Percentiles rank a stretch among this genome's conserved stretches.
These are phyloP conservation scores for Falco biarmicus DNA, from an alignment of 2,797 vertebrate species.

Conservation along the genomic window DNA sequence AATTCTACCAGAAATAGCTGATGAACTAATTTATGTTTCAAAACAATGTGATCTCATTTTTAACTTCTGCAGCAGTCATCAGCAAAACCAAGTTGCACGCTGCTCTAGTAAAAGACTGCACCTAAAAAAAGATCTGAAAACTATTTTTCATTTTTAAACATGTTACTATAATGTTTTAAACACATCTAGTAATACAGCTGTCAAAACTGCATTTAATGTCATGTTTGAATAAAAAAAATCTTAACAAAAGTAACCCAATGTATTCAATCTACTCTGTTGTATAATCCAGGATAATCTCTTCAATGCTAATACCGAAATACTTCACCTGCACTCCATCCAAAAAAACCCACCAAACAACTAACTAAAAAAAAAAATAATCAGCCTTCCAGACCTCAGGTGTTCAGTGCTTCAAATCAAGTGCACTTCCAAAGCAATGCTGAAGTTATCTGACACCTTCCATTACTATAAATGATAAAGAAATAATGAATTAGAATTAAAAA, in stretches of 20 bases:
- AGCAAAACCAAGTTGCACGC: constrained; percentile 23
- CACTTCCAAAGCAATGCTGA: constrained; percentile 37
- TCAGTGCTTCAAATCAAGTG: constrained; percentile 43
- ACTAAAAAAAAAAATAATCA: too few relatives aligned
- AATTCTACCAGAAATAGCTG: constrained; percentile 34
- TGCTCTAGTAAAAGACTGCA: constrained; percentile 57
- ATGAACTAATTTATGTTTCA: constrained; percentile 47
- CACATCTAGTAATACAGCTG: constrained; percentile 34
- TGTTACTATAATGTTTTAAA: constrained; percentile 60
- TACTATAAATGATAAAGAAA: constrained; percentile 31
- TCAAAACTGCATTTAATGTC: constrained; percentile 50
- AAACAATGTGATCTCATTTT: constrained; percentile 24
- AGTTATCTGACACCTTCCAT: neutral
- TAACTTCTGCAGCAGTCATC: constrained; percentile 50
- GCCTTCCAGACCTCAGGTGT: neutral
- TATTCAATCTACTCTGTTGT: constrained; percentile 55
- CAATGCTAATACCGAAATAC: constrained; percentile 12
- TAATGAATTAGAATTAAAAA: constrained; percentile 41
- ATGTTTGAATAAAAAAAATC: constrained; percentile 40
- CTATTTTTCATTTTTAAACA: constrained; percentile 41
- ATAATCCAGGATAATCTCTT: constrained; percentile 66
- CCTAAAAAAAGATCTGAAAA: constrained; percentile 37
- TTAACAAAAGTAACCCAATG: constrained; percentile 67
- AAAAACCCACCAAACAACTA: neutral
- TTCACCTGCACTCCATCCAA: neutral